These are phyloP conservation scores for Phocoena sinus DNA, from an alignment of 2,113 vertebrate species.

Conservation along the genomic window DNA sequence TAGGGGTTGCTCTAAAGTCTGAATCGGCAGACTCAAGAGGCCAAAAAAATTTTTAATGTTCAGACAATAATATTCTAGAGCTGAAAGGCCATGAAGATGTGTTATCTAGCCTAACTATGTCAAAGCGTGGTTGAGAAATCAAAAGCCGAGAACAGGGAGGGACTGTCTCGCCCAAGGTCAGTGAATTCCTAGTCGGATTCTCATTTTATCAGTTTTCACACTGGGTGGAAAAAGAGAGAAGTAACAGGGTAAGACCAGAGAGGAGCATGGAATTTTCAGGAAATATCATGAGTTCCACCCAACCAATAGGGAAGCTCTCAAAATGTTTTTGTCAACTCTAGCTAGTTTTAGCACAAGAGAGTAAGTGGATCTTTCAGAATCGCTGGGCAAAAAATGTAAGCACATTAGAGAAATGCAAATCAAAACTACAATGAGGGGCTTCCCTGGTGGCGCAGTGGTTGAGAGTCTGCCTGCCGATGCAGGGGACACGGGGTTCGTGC, in stretches of 20 bases:
- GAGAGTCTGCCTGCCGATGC: too few species aligned
- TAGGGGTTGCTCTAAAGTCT: background rate
- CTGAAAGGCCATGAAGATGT: background rate
- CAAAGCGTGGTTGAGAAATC: slow-evolving; percentile 32
- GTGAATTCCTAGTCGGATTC: background rate
- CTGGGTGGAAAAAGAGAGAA: background rate
- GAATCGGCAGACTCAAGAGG: background rate
- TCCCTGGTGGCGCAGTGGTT: too few species aligned
- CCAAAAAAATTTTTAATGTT: background rate
- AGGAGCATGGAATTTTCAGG: slow-evolving; percentile 9
- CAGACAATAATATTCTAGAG: background rate
- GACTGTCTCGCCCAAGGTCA: background rate
- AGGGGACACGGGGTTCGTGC: too few species aligned
- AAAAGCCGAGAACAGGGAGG: background rate
- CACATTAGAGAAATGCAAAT: too few species aligned
- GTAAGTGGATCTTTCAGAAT: slow-evolving; percentile 29
- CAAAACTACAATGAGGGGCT: too few species aligned
- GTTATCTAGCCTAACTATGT: slow-evolving; percentile 39
- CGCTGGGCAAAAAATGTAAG: background rate
- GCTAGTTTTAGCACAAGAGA: background rate
- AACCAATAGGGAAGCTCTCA: background rate
- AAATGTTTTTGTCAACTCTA: background rate
- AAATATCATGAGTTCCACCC: background rate
- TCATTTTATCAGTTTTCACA: background rate
- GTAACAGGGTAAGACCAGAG: background rate